Evolutionary conservation across 2,888 invertebrate species (phyloP).

Genomic region (Drosophila algonquin): DNA sequence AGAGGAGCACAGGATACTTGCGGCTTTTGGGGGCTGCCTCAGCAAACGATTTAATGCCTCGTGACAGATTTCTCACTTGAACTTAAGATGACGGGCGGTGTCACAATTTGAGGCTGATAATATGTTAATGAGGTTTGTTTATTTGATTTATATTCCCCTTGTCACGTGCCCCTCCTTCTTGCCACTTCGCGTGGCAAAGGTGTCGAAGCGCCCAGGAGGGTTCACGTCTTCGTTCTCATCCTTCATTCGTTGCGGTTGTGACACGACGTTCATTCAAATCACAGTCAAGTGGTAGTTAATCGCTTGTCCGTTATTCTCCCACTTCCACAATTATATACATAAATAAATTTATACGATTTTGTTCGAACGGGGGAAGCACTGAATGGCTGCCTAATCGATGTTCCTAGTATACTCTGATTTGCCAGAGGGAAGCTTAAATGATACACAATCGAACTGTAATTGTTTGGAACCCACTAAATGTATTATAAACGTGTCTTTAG

Average conservation of each 20-base stretch:
- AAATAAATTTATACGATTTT: not conserved
- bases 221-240: not conserved
- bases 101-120: slow-evolving; percentile 76
- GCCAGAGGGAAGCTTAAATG: not conserved
- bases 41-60: slow-evolving; percentile 66
- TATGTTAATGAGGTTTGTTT: slow-evolving; percentile 79
- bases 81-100: slow-evolving; percentile 67
- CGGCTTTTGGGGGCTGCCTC: slow-evolving; percentile 57
- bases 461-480: not conserved
- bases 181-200: slow-evolving; percentile 1
- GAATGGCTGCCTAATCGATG: not conserved
- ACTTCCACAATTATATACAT: not conserved
- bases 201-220: slow-evolving; percentile 22
- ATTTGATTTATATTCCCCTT: slow-evolving; percentile 71
- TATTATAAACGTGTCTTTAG: not conserved
- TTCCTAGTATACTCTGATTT: too few relatives aligned
- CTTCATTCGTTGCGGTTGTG: not conserved
- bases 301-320: slow-evolving; percentile 28
- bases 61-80: slow-evolving; percentile 75
- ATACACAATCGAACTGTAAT: not conserved
- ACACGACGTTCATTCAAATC: slow-evolving; percentile 40
- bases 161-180: slow-evolving; percentile 13
- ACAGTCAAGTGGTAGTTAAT: slow-evolving; percentile 63
- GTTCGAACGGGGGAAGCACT: not conserved
- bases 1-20: slow-evolving; percentile 29